These are phyloP conservation scores for Epinotia brunnichana DNA, from an alignment of 2,888 invertebrate genomes.

Conservation along the genomic window DNA sequence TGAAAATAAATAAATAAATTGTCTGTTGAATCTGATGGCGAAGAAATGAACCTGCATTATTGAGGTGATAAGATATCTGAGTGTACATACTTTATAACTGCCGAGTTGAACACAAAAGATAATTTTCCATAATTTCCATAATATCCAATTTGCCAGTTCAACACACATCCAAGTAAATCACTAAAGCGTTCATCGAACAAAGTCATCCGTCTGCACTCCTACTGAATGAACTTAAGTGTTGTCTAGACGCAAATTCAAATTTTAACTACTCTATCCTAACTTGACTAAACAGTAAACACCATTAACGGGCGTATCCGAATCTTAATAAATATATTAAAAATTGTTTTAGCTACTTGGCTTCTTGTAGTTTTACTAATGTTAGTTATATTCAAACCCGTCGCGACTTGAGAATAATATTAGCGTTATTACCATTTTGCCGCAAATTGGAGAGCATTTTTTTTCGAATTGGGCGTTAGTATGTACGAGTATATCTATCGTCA, in stretches of 20 bases:
- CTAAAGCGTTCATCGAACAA: slow-evolving; percentile 38
- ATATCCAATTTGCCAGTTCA: slow-evolving; percentile 36
- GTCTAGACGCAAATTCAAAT: slow-evolving; percentile 41
- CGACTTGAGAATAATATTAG: neutral
- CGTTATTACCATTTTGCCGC: too few species aligned
- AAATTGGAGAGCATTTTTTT: too few species aligned
- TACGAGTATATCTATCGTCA: too few species aligned
- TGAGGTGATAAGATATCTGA: neutral
- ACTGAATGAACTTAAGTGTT: slow-evolving; percentile 22
- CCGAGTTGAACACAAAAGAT: slow-evolving; percentile 20
- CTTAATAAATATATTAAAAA: neutral
- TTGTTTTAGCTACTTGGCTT: neutral
- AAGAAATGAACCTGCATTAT: neutral
- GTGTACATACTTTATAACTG: neutral
- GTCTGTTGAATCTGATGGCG: neutral
- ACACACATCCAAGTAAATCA: slow-evolving; percentile 36
- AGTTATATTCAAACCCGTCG: neutral
- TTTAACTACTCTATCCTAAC: slow-evolving; percentile 26
- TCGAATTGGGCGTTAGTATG: too few species aligned
- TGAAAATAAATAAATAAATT: neutral
- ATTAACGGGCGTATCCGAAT: slow-evolving; percentile 9
- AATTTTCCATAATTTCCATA: slow-evolving; percentile 25
- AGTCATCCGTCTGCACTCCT: slow-evolving; percentile 16
- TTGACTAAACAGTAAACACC: slow-evolving; percentile 28
- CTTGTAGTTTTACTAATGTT: neutral